These are phyloP conservation scores for Eufriesea mexicana DNA, from an alignment of 1,140 invertebrate species.

Conservation along the genomic window DNA sequence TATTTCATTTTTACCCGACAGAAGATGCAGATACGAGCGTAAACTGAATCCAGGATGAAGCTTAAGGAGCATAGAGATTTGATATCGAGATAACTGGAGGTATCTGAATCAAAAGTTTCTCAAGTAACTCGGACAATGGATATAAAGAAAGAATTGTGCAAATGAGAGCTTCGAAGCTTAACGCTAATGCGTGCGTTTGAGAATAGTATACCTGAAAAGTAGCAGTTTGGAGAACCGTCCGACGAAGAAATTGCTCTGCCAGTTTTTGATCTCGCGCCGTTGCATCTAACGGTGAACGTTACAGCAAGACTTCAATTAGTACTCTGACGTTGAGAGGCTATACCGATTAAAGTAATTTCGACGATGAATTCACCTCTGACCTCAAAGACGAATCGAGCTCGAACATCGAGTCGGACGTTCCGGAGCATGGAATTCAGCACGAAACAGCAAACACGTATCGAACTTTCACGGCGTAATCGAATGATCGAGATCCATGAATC, in stretches of 20 bases:
- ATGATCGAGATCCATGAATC: background rate
- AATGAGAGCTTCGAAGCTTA: background rate
- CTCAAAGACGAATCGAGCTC: background rate
- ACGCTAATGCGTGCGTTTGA: background rate
- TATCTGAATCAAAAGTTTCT: rapidly evolving
- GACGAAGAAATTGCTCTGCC: too few species aligned
- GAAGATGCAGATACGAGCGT: too few species aligned
- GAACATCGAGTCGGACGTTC: background rate
- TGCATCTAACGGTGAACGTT: too few species aligned
- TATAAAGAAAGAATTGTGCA: background rate
- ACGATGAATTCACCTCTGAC: too few species aligned
- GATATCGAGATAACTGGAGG: background rate
- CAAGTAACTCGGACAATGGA: background rate
- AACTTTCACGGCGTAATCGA: background rate
- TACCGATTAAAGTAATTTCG: background rate
- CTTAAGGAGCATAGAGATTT: background rate
- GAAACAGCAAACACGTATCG: background rate
- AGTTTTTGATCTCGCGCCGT: too few species aligned
- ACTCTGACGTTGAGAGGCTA: too few species aligned
- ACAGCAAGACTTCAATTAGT: too few species aligned
- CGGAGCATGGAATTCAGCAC: too few species aligned
- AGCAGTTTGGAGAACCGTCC: too few species aligned
- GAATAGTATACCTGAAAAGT: too few species aligned
- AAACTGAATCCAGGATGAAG: too few species aligned
- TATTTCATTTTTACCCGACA: too few species aligned